phyloP scores from a whole-genome alignment of 2,888 invertebrate species.

The Euplexia lucipara region DNA sequence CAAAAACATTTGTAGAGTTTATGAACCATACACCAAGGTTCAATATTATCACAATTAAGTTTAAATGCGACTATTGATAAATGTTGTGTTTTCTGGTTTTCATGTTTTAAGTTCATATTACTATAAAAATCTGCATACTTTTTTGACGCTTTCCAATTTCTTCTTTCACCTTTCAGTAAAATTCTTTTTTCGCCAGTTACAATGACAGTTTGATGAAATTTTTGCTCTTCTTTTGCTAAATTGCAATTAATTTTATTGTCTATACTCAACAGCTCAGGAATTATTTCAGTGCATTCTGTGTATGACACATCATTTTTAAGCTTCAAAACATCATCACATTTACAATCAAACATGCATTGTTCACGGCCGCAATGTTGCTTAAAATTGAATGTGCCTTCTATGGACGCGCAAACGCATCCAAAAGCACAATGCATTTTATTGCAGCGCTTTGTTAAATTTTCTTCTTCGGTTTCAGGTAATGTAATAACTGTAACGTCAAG shows the following conservation, averaged over 20 bases:
- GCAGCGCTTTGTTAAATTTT: conserved; percentile 76
- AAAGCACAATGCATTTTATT: conserved; percentile 90
- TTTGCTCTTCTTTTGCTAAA: conserved; percentile 93
- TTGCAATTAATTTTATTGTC: conserved; percentile 89
- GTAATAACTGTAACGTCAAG: conserved; percentile 93
- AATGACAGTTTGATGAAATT: conserved; percentile 94
- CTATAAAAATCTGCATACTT: conserved; percentile 91
- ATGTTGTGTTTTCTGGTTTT: conserved; percentile 64
- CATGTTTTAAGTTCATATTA: conserved; percentile 72
- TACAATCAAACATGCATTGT: conserved; percentile 91
- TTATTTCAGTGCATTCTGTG: conserved; percentile 68
- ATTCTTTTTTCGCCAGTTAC: conserved; percentile 92
- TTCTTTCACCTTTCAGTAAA: conserved; percentile 90
- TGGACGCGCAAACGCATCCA: conserved; percentile 93
- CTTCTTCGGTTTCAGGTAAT: conserved; percentile 72
- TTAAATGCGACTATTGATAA: conserved; percentile 73
- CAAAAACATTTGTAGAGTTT: conserved; percentile 93
- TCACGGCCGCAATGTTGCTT: conserved; percentile 92
- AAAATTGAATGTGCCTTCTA: conserved; percentile 82
- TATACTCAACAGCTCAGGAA: conserved; percentile 82
- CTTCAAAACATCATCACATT: conserved; percentile 82
- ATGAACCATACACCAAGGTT: conserved; percentile 93
- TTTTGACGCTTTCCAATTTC: conserved; percentile 91
- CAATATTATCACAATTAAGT: conserved; percentile 84
- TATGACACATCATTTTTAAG: conserved; percentile 74